Conservation (phyloP, 2,888 invertebrate genomes). For the Lepetodrilus schrolli region DNA sequence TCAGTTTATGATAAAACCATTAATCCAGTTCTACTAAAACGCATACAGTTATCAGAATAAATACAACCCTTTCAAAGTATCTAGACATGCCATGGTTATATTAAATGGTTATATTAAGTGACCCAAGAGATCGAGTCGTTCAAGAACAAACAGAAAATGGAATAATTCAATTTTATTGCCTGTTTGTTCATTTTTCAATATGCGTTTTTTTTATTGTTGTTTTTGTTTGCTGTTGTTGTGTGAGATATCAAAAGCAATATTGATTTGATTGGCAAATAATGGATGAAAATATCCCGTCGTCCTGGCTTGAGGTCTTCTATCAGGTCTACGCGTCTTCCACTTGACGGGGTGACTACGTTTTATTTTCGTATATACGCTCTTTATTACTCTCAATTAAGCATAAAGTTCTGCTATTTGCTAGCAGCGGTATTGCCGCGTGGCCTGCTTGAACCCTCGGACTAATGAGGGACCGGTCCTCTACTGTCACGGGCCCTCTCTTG, state of each 20-base stretch:
- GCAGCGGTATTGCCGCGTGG: background rate
- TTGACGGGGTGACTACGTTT: slow-evolving; percentile 22
- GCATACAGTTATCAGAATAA: too few relatives aligned
- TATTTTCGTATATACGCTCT: slow-evolving; percentile 22
- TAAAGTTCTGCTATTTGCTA: background rate
- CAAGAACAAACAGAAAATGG: too few relatives aligned
- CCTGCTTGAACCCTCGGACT: slow-evolving; percentile 4
- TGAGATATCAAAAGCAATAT: slow-evolving; percentile 5
- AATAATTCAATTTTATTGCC: too few relatives aligned
- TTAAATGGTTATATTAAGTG: too few relatives aligned
- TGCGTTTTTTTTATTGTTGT: too few relatives aligned
- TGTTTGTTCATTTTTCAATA: too few relatives aligned
- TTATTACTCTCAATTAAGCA: slow-evolving; percentile 27
- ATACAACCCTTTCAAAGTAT: too few relatives aligned
- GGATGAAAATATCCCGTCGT: background rate
- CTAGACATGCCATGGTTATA: too few relatives aligned
- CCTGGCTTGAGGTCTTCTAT: background rate
- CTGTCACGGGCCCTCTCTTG: background rate
- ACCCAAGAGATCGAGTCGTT: too few relatives aligned
- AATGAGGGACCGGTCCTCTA: background rate
- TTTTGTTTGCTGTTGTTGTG: slow-evolving; percentile 2
- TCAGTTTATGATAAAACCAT: too few relatives aligned
- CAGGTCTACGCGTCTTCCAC: background rate
- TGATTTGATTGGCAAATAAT: slow-evolving; percentile 18
- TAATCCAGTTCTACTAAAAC: too few relatives aligned